Evolutionary conservation across 2,113 vertebrate species (phyloP).

Genomic region (Apteryx mantelli): DNA sequence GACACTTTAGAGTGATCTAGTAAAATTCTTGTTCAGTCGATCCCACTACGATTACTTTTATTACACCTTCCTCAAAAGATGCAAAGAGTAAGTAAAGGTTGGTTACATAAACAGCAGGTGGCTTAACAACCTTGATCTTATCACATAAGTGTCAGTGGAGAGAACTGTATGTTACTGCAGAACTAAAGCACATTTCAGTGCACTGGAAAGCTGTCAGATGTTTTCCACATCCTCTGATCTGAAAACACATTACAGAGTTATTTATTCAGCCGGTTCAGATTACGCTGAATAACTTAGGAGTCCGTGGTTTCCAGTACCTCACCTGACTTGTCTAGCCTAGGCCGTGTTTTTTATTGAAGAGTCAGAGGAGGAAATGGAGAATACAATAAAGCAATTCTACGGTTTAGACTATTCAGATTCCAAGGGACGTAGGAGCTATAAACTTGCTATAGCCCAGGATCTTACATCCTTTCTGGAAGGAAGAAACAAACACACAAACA

Average conservation of each 20-base stretch:
- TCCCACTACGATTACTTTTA: not conserved
- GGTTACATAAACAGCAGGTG: conserved; percentile 55
- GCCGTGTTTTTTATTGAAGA: not conserved
- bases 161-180: conserved; percentile 1
- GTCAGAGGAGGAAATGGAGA: not conserved
- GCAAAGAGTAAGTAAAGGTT: not conserved
- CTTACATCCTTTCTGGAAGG: not conserved
- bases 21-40: accelerated
- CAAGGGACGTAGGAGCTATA: not conserved
- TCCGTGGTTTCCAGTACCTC: not conserved
- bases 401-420: not conserved
- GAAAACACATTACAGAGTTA: not conserved
- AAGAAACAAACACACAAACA: not conserved
- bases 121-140: conserved; percentile 62
- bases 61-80: not conserved
- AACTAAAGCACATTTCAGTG: conserved; percentile 2
- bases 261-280: not conserved
- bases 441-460: not conserved
- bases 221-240: not conserved
- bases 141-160: conserved; percentile 32
- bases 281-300: not conserved
- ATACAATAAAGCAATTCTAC: not conserved
- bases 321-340: not conserved
- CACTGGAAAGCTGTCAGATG: conserved; percentile 13
- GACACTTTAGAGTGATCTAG: not conserved